A percentile compares a stretch with the other conserved stretches of the same genome.
These are phyloP conservation scores for Spatula versicolor DNA, from an alignment of 2,797 vertebrate species.

Conservation along the genomic window DNA sequence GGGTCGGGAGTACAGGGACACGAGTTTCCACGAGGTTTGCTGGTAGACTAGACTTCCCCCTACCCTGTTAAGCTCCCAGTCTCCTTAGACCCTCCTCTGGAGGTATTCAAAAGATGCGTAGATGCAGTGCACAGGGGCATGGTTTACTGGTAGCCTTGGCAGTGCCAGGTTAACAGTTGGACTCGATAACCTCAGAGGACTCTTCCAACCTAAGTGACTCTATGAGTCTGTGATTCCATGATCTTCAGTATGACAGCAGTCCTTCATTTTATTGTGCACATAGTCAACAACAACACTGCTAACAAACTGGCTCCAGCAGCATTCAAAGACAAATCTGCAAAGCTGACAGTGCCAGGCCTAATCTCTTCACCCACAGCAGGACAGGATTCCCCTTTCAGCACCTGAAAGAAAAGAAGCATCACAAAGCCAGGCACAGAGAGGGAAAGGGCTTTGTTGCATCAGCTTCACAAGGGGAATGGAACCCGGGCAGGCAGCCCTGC, in stretches of 20 bases:
- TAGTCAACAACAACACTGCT: fast-evolving
- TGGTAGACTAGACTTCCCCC: neutral
- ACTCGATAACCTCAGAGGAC: too few relatives aligned
- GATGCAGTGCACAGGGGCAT: too few relatives aligned
- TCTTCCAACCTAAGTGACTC: too few relatives aligned
- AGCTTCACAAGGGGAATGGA: neutral
- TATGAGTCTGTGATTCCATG: too few relatives aligned
- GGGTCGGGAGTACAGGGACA: neutral
- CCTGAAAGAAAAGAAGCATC: neutral
- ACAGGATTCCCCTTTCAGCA: too few relatives aligned
- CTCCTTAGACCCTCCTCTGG: neutral
- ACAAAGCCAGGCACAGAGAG: neutral
- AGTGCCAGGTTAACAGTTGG: too few relatives aligned
- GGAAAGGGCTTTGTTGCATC: neutral
- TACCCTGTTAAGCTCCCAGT: neutral
- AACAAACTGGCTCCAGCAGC: neutral
- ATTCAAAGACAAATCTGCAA: neutral
- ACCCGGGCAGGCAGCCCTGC: fast-evolving
- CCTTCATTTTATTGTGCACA: neutral
- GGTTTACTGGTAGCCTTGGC: too few relatives aligned
- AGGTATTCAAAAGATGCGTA: too few relatives aligned
- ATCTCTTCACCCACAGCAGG: fast-evolving
- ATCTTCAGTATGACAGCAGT: neutral
- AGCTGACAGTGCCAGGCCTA: neutral
- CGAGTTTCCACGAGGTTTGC: neutral